phyloP scores from a whole-genome alignment of 2,888 invertebrate species.

The Eupithecia vulgata region DNA sequence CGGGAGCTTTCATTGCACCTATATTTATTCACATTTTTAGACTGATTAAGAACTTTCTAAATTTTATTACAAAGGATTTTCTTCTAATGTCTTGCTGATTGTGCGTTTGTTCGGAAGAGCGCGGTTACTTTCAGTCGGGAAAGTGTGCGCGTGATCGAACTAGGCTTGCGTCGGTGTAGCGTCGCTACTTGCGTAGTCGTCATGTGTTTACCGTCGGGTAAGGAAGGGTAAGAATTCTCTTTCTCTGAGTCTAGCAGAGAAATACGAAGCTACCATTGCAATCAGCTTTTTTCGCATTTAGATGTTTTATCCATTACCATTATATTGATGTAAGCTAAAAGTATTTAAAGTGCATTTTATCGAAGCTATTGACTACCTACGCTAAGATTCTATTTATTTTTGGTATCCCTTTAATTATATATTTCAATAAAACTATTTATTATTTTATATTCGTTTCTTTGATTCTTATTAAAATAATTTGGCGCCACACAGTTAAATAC shows the following conservation, averaged over 20 bases:
- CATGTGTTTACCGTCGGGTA: constrained; percentile 52
- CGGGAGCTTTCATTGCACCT: constrained; percentile 49
- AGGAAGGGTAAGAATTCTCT: constrained; percentile 70
- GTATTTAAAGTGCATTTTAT: constrained; percentile 42
- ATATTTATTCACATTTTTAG: constrained; percentile 45
- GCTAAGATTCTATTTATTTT: constrained; percentile 73
- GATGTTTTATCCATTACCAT: constrained; percentile 34
- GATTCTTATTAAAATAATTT: constrained; percentile 22
- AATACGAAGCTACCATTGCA: constrained; percentile 70
- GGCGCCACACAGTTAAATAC: not conserved
- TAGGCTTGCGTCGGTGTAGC: constrained; percentile 29
- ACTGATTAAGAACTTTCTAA: constrained; percentile 55
- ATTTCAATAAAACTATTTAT: constrained; percentile 54
- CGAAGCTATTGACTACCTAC: constrained; percentile 46
- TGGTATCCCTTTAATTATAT: constrained; percentile 68
- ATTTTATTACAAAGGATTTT: constrained; percentile 34
- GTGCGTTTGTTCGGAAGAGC: constrained; percentile 45
- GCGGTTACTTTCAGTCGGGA: constrained; percentile 49
- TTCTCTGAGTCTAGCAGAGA: constrained; percentile 80
- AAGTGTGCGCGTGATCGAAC: constrained; percentile 43
- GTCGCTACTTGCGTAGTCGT: constrained; percentile 40
- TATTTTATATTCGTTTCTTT: constrained; percentile 40
- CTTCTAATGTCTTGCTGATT: constrained; percentile 34
- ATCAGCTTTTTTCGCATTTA: constrained; percentile 35
- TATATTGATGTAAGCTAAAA: constrained; percentile 49